phyloP scores from a whole-genome alignment of 2,797 vertebrate species.

The Falco berigora region DNA sequence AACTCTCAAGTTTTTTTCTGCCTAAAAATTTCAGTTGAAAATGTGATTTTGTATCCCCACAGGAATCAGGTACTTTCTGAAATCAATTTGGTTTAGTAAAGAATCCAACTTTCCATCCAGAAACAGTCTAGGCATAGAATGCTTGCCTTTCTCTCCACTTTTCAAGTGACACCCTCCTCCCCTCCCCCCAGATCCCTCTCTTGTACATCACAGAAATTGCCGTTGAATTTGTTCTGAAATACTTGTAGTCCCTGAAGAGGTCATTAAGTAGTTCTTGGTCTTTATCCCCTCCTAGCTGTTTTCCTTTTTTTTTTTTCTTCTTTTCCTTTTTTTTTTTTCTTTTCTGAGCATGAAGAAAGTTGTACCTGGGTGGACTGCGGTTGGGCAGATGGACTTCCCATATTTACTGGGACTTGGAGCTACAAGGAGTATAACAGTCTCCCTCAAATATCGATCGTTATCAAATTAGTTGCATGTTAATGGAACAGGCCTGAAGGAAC shows the following conservation, averaged over 20 bases:
- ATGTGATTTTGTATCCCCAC: not conserved
- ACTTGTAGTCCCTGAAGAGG: conserved; percentile 1
- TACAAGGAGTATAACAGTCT: not conserved
- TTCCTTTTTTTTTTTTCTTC: not conserved
- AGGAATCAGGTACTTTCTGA: conserved; percentile 19
- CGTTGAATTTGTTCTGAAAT: not conserved
- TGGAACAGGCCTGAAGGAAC: not conserved
- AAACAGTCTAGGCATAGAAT: not conserved
- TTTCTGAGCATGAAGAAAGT: not conserved
- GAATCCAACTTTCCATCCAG: not conserved
- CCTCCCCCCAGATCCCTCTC: not conserved
- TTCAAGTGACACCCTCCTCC: not conserved
- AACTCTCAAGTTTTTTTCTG: not conserved
- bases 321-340: no score
- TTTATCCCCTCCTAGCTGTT: not conserved
- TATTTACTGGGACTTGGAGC: not conserved
- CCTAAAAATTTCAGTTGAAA: conserved; percentile 18
- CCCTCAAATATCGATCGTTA: not conserved
- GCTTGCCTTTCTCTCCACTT: not conserved
- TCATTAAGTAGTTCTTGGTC: conserved; percentile 18
- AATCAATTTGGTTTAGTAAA: conserved; percentile 13
- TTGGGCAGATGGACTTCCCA: not conserved
- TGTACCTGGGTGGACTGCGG: not conserved
- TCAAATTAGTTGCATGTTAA: not conserved
- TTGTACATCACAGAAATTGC: not conserved